Conservation (phyloP, 37 sponge, comb jelly and placozoan genomes). For the Spongilla lacustris region DNA sequence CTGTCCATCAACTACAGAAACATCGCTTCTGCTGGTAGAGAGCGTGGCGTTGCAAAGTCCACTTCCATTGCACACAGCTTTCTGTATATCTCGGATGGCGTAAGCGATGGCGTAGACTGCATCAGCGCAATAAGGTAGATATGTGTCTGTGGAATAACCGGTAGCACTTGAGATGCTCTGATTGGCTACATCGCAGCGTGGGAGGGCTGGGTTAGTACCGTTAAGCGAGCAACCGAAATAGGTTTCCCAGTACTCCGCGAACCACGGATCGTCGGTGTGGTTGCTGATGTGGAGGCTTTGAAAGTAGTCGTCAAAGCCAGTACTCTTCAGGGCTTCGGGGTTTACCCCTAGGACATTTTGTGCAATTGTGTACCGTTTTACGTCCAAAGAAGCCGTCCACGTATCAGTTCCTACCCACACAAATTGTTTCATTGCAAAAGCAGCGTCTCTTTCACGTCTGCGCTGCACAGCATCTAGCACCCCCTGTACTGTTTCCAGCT, state of each 20-base stretch:
- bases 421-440: not conserved
- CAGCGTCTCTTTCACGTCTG: not conserved
- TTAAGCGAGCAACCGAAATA: no score
- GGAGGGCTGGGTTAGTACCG: no score
- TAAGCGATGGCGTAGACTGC: slow-evolving; percentile 58
- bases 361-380: slow-evolving; percentile 5
- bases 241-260: no score
- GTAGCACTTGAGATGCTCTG: no score
- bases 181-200: no score
- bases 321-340: not conserved
- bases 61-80: slow-evolving; percentile 5
- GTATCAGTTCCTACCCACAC: slow-evolving; percentile 80
- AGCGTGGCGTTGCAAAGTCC: not conserved
- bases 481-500: not conserved
- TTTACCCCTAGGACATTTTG: slow-evolving; percentile 42
- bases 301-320: slow-evolving; percentile 60
- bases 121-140: slow-evolving; percentile 35
- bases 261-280: no score
- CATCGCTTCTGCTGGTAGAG: not conserved
- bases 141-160: no score
- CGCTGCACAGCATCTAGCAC: slow-evolving; percentile 22
- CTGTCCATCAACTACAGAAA: not conserved
- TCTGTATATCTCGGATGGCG: slow-evolving; percentile 39
- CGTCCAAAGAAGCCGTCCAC: slow-evolving; percentile 51
- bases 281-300: no score